Base-by-base conservation (phyloP, 2,888 invertebrate species). In the Hofmannophila pseudospretella region DNA sequence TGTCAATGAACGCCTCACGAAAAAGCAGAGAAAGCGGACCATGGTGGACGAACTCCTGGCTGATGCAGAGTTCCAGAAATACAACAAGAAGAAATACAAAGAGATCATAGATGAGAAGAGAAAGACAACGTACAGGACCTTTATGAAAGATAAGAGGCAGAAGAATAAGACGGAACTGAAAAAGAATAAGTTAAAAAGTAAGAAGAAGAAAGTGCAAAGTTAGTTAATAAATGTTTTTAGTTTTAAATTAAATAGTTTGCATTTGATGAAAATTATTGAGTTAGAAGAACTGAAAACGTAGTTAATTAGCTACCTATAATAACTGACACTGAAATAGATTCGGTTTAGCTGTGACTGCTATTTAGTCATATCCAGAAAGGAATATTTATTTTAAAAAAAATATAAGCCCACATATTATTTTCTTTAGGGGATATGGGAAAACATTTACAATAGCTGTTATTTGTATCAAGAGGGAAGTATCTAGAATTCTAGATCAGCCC, bases 11-110 rank as follows among this genome's bases (percentile, higher is more conserved):
- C 89, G 97, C 32, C 72, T 97, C 41, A 93, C 95, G 0, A 94
- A 93, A 57, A 96, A 95, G 65, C 91, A 96, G 54, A 89, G 97
- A 14, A 98, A 97, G 74, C 88, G 90, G 39, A 96, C 97, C 0
- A 89, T 99, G 58, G 97, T 98, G 0, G 98, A 99, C 50, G 98
- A 99, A 65, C 88, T 99, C 2, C 76, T 98, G 65, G 94, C 94
- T 0, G 96, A 98, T 84, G 94, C 95, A 0, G 92, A 95, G 49
- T 94, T 96, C 67, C 90, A 92, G 46, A 92, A 91, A 60, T 94
- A 92, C 52, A 94, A 93, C 53, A 95, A 95, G 66, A 90, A 91
- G 52, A 94, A 94, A 70, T 95, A 92, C 62, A 91, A 91, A 42
- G 93, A 94, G 65, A 93, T 94, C 22, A 89, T 94, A 22, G 90